Base-by-base conservation (phyloP, 2,888 invertebrate species). In the Lasius platythorax region DNA sequence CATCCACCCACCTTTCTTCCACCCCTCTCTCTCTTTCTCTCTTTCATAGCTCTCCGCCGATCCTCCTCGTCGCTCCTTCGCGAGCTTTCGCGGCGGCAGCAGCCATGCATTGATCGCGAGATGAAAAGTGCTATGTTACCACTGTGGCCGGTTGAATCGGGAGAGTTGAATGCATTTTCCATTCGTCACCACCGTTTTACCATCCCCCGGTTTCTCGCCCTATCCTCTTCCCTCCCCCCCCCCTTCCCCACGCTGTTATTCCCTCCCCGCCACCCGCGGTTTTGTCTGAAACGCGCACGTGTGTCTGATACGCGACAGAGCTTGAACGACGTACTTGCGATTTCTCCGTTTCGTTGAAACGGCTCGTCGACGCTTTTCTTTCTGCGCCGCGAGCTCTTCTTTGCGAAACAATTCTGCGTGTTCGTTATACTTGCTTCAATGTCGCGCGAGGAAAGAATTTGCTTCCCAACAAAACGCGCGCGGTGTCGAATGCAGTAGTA, bases 91-190 rank as follows among this genome's bases (percentile, higher is more conserved):
- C n/a, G 33, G 61, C 43, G 81, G 66, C 61, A 18, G 72, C 73
- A 30, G 75, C 66, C 84, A 76, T 76, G 84, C 85, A 74, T 63
- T 68, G 88, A 85, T 83, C 87, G 85, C 56, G 43, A 70, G 87
- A 85, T 79, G 84, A 88, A 87, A 90, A 87, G 85, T 86, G 73
- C 88, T 79, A 84, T 79, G 83, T 85, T 85, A 85, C 82, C 61
- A 12, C 46, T 40, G 85, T 82, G 84, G 70, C 83, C 82, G 82
- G 83, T 75, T 61, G 70, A 76, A 78, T 84, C 76, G 72, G 66
- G 53, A 68, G 63, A 37, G 66, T 64, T 82, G 73, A 84, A 87
- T 85, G 89, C 84, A 84, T 90, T 87, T 87, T 85, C 89, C 70
- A 67, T 68, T 70, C 85, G 66, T 79, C 83, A 70, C 61, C 83